Evolutionary conservation across 2,113 vertebrate genomes (phyloP).

Genomic region (Prunella himalayana): DNA sequence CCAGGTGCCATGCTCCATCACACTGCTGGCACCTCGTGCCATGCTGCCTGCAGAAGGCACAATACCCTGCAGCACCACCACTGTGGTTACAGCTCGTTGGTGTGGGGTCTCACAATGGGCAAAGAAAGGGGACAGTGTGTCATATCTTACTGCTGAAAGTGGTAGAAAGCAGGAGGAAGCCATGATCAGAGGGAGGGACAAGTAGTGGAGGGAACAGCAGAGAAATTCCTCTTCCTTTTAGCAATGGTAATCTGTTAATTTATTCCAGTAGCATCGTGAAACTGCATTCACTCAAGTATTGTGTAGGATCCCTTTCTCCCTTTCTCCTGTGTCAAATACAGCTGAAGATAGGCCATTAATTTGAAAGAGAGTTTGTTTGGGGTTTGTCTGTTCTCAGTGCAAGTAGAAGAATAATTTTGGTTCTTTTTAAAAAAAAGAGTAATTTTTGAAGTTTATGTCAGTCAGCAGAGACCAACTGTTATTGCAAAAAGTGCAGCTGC

Average conservation of each 20-base stretch:
- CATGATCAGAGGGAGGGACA: not conserved
- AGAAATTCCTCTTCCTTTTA: not conserved
- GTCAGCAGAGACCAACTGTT: not conserved
- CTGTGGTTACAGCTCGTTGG: constrained; percentile 66
- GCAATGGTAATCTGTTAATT: not conserved
- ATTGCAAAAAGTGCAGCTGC: not conserved
- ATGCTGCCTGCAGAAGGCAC: constrained; percentile 81
- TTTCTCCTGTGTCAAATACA: not conserved
- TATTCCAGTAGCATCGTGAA: not conserved
- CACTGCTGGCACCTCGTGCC: constrained; percentile 79
- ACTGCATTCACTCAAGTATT: not conserved
- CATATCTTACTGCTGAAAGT: not conserved
- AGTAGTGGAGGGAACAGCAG: not conserved
- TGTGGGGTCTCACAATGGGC: not conserved
- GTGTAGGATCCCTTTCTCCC: not conserved
- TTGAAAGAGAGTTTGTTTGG: not conserved
- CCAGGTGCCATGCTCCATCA: constrained; percentile 84
- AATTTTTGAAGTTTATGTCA: not conserved
- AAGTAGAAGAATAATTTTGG: not conserved
- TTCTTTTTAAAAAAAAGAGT: not conserved
- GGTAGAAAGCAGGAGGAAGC: not conserved
- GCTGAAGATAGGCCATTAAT: not conserved
- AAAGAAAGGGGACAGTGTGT: not conserved
- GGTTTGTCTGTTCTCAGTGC: not conserved
- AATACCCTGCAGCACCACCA: constrained; percentile 80